phyloP scores from a whole-genome alignment of 2,888 invertebrate genomes.

The Xestia xanthographa region DNA sequence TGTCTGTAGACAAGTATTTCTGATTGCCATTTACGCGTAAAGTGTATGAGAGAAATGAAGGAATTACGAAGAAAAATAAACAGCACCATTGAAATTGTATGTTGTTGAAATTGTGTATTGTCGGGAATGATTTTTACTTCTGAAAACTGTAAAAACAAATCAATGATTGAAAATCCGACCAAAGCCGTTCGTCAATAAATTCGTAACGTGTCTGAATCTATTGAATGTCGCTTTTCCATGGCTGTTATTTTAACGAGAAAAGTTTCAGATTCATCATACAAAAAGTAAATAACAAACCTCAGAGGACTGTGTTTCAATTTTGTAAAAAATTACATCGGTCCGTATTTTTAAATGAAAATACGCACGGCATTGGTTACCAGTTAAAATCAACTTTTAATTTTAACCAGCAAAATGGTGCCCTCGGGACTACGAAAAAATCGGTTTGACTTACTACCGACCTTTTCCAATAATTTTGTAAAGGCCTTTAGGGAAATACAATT shows the following conservation, averaged over 20 bases:
- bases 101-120: no score
- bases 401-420: conserved; percentile 54
- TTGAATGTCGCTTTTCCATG: background rate
- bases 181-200: background rate
- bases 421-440: conserved; percentile 46
- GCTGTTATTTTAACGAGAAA: conserved; percentile 35
- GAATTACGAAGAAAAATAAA: background rate
- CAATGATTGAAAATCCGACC: background rate
- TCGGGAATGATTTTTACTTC: background rate
- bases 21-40: conserved; percentile 10
- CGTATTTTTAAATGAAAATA: conserved; percentile 40
- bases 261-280: conserved; percentile 15
- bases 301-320: conserved; percentile 33
- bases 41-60: background rate
- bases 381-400: conserved; percentile 55
- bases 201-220: background rate
- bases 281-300: conserved; percentile 19
- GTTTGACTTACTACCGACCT: conserved; percentile 51
- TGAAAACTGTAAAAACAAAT: background rate
- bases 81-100: background rate
- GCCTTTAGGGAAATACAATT: conserved; percentile 34
- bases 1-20: conserved; percentile 2
- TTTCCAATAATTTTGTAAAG: conserved; percentile 53
- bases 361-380: conserved; percentile 17
- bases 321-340: conserved; percentile 21